Conservation (phyloP, 1,140 invertebrate genomes). For the Macrotrachela quadricornifera region DNA sequence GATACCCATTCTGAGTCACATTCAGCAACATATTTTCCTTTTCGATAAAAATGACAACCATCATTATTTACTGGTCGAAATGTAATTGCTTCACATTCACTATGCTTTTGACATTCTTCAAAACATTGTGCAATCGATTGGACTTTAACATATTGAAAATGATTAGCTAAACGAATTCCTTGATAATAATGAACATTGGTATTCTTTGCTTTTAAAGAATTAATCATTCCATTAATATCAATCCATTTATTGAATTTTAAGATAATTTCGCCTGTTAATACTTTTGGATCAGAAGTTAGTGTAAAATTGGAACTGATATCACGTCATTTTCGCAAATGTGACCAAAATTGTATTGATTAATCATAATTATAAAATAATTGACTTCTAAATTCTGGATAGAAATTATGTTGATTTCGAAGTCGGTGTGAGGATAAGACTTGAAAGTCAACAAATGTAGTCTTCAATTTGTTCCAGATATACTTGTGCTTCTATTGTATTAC, state of each 20-base stretch:
- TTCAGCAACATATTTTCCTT: not conserved
- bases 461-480: not conserved
- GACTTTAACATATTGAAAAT: not conserved
- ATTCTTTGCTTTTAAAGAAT: not conserved
- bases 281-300: not conserved
- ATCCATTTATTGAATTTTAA: not conserved
- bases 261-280: not conserved
- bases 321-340: not conserved
- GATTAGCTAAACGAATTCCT: not conserved
- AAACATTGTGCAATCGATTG: not conserved
- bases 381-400: no score
- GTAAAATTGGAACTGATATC: not conserved
- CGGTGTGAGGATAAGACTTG: no score
- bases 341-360: not conserved
- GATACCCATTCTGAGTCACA: not conserved
- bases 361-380: not conserved
- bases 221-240: not conserved
- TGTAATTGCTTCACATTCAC: not conserved
- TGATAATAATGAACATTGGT: not conserved
- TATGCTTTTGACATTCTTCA: not conserved
- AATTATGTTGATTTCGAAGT: no score
- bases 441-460: no score
- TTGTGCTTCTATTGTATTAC: not conserved
- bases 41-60: conserved; percentile 3
- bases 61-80: conserved; percentile 1